Percentiles rank a stretch among this genome's conserved stretches.
phyloP scores from a whole-genome alignment of 2,888 invertebrate species.

The Heliconius erato region DNA sequence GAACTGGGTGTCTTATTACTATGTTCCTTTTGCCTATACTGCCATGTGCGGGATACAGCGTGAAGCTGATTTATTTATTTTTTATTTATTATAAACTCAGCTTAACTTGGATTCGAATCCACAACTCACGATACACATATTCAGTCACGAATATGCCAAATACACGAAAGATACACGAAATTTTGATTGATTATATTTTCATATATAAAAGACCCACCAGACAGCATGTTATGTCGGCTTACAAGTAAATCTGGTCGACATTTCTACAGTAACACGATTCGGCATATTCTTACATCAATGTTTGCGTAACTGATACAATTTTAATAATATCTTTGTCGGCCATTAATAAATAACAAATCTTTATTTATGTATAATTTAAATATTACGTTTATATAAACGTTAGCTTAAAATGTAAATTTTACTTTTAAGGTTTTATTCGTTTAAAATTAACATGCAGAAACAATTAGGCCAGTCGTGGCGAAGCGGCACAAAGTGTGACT shows the following conservation, averaged over 20 bases:
- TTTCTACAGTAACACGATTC: slow-evolving; percentile 30
- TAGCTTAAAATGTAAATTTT: neutral
- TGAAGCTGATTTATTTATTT: neutral
- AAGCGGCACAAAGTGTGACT: no score
- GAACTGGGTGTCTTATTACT: no score
- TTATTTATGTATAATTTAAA: slow-evolving; percentile 11
- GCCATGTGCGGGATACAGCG: neutral
- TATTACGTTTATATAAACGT: neutral
- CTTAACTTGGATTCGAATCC: neutral
- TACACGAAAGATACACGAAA: neutral
- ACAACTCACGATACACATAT: neutral
- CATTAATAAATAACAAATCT: slow-evolving; percentile 23
- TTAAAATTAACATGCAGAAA: no score
- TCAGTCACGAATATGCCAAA: neutral
- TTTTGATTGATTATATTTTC: neutral
- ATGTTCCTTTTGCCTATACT: no score
- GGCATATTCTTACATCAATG: slow-evolving; percentile 38
- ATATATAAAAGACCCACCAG: slow-evolving; percentile 4
- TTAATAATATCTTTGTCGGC: slow-evolving; percentile 11
- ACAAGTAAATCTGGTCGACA: slow-evolving; percentile 19
- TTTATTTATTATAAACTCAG: neutral
- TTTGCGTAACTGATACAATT: slow-evolving; percentile 49
- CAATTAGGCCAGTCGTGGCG: no score
- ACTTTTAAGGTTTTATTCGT: neutral
- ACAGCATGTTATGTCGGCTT: slow-evolving; percentile 27